Base-by-base conservation (phyloP, 2,888 invertebrate species). In the Ennomos fuscantarius region DNA sequence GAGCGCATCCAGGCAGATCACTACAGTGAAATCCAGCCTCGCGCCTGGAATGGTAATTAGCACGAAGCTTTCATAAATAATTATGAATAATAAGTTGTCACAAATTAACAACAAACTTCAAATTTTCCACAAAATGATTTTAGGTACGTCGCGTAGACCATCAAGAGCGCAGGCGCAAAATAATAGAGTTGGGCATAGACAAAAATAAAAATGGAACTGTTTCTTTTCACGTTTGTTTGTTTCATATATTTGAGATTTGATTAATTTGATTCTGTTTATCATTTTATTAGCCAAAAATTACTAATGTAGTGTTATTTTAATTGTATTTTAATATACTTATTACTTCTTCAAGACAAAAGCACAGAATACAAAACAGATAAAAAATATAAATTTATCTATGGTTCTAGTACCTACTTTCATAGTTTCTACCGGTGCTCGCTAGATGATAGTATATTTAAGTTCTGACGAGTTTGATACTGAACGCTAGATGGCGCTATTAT, bases 151-250 rank as follows among this genome's bases (percentile, higher is more conserved):
- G 92, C 87, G 89, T 87, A 90, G 82, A 88, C 87, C 89, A 89
- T 89, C 88, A 86, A 92, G 82, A 89, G 90, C 92, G 92, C 92
- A 92, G 87, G 92, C 92, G 92, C 92, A 89, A 89, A 90, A 92
- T 88, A 90, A 90, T 89, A 91, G 87, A 90, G 84, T 70, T 78
- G 73, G 68, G 76, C 89, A 92, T 89, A 90, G 90, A 90, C 86
- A 82, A 87, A 69, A 54, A 47, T 34, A 61, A 53, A 51, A 62
- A 51, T 42, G 48, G 41, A 56, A 42, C 11, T 44, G 32, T 11
- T 50, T 35, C 39, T 15, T 47, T 10, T 11, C 2, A 10, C 45
- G 44, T 46, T 40, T 42, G 47, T 41, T 49, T 35, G 13, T 11
- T 12, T 31, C 2, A 42, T 1, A 39, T 24, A 3, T 10, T 11